phyloP scores from a whole-genome alignment of 2,113 vertebrate species.

The Tetrax tetrax region DNA sequence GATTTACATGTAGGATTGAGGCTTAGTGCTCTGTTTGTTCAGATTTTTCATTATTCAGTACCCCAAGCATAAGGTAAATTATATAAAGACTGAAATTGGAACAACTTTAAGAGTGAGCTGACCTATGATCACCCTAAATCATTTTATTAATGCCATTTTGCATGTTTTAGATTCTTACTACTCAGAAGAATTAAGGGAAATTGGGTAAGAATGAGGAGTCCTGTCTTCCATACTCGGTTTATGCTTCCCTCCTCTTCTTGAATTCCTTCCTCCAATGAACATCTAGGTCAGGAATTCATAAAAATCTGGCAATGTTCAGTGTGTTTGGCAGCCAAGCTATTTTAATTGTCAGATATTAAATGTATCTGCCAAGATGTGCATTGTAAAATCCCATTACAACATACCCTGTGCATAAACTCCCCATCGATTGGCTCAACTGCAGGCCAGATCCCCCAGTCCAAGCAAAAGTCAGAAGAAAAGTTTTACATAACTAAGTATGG shows the following conservation, averaged over 20 bases:
- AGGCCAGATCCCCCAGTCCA: background rate
- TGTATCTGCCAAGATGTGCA: background rate
- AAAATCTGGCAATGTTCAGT: background rate
- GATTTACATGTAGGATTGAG: conserved; percentile 59
- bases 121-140: background rate
- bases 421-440: background rate
- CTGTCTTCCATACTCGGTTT: background rate
- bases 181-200: background rate
- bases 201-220: background rate
- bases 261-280: background rate
- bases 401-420: background rate
- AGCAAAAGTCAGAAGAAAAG: background rate
- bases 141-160: background rate
- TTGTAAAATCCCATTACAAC: conserved; percentile 31
- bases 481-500: background rate
- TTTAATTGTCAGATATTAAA: conserved; percentile 47
- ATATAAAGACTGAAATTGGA: background rate
- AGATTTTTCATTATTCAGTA: background rate
- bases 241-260: background rate
- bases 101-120: background rate
- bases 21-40: conserved; percentile 46
- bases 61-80: conserved; percentile 1
- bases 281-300: conserved; percentile 39
- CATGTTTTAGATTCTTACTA: background rate
- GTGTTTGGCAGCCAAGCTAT: conserved; percentile 7